Conservation (phyloP, 2,888 invertebrate species). For the Boloria euphrosyne region DNA sequence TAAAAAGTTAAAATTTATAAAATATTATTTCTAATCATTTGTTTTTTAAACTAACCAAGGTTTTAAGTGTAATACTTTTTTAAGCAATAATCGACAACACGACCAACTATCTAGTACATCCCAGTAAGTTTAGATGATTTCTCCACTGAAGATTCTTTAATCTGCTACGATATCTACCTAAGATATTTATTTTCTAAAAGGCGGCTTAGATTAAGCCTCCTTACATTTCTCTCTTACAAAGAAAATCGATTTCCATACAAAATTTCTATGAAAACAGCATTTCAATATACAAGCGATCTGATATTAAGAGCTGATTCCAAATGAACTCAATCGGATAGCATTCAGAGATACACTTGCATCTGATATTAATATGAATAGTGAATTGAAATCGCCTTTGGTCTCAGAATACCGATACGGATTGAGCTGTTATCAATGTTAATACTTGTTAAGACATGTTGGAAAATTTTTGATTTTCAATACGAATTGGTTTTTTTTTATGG, state of each 20-base stretch:
- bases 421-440: constrained; percentile 22
- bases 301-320: constrained; percentile 6
- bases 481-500: background rate
- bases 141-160: no score
- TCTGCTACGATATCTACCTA: no score
- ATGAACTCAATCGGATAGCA: constrained; percentile 28
- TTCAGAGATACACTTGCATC: constrained; percentile 49
- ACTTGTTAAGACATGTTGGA: constrained; percentile 11
- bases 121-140: no score
- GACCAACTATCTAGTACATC: no score
- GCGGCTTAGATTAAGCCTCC: no score
- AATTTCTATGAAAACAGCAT: background rate
- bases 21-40: no score
- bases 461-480: constrained; percentile 2
- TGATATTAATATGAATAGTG: constrained; percentile 58
- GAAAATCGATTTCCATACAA: background rate
- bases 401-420: constrained; percentile 17
- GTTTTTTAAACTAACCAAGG: no score
- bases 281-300: background rate
- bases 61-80: no score
- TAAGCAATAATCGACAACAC: no score
- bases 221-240: no score
- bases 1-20: no score
- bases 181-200: no score
- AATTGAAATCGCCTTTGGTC: constrained; percentile 27